These are phyloP conservation scores for Malthinus flaveolus DNA, from an alignment of 2,888 invertebrate genomes.

Conservation along the genomic window DNA sequence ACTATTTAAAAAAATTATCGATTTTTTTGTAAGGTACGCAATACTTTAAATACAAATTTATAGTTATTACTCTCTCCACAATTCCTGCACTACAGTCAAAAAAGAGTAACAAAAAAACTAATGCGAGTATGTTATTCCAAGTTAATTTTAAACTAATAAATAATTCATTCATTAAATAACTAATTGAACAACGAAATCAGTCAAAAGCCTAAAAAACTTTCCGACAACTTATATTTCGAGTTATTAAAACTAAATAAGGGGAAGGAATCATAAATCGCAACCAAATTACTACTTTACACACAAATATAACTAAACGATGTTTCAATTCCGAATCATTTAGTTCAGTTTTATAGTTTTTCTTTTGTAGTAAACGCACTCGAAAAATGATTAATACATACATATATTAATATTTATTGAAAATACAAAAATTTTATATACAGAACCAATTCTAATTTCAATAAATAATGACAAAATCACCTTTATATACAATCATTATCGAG, in stretches of 20 bases:
- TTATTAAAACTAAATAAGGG: neutral
- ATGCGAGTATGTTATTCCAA: too few relatives aligned
- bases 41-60: too few relatives aligned
- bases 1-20: too few relatives aligned
- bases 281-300: too few relatives aligned
- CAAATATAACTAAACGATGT: too few relatives aligned
- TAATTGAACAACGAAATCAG: neutral
- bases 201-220: slow-evolving; percentile 2
- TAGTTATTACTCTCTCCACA: too few relatives aligned
- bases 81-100: neutral
- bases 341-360: neutral
- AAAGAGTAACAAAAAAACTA: slow-evolving; percentile 4
- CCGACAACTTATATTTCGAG: neutral
- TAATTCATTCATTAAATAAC: neutral
- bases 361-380: neutral
- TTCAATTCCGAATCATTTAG: neutral
- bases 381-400: slow-evolving; percentile 3
- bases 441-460: slow-evolving; percentile 45
- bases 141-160: neutral
- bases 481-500: slow-evolving; percentile 46
- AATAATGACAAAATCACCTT: slow-evolving; percentile 35
- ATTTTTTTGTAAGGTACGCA: too few relatives aligned
- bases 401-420: slow-evolving; percentile 22
- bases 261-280: too few relatives aligned
- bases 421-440: slow-evolving; percentile 42